These are phyloP conservation scores for Schizopygopsis malacanthus DNA, from an alignment of 2,797 vertebrate species.

Conservation along the genomic window DNA sequence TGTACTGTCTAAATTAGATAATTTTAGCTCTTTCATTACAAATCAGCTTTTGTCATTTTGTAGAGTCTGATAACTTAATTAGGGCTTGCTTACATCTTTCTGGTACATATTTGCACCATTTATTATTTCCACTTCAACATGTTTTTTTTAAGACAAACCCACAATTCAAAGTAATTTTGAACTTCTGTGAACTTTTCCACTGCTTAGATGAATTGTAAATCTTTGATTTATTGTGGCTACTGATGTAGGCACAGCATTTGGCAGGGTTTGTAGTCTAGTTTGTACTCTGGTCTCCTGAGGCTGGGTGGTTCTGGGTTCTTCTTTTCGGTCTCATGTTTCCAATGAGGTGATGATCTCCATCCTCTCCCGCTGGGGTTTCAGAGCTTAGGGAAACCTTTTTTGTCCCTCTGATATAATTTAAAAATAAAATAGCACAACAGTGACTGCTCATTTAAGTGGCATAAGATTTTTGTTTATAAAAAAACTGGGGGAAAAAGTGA, in stretches of 20 bases:
- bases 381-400: conserved; percentile 38
- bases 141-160: neutral
- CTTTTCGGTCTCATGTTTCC: conserved; percentile 48
- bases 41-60: neutral
- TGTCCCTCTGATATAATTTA: conserved; percentile 70
- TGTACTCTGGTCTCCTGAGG: conserved; percentile 66
- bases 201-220: conserved; percentile 17
- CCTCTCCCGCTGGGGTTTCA: conserved; percentile 6
- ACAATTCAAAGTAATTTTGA: neutral
- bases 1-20: neutral
- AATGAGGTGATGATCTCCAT: conserved; percentile 43
- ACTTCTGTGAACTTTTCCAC: conserved; percentile 8
- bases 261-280: conserved; percentile 7
- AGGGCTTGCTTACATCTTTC: neutral
- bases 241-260: conserved; percentile 24
- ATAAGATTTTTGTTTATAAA: no score
- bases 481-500: no score
- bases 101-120: neutral
- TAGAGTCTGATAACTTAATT: neutral
- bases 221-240: conserved; percentile 46
- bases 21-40: conserved; percentile 1
- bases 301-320: conserved; percentile 66
- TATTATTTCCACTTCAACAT: neutral
- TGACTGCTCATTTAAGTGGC: neutral
- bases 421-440: conserved; percentile 53